These are phyloP conservation scores for Heptranchias perlo DNA, from an alignment of 2,113 vertebrate genomes.

Conservation along the genomic window DNA sequence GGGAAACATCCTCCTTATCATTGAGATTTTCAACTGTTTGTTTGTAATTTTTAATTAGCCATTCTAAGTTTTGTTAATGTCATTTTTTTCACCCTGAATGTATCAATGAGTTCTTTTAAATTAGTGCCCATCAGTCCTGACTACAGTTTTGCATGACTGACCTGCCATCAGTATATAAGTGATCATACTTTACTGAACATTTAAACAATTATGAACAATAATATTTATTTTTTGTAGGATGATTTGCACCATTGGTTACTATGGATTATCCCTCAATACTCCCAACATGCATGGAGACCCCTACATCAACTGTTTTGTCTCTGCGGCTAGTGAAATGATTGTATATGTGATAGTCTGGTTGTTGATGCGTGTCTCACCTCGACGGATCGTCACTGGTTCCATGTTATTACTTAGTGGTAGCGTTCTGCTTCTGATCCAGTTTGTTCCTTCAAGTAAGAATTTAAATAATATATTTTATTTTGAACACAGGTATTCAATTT, in stretches of 20 bases:
- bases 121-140: neutral
- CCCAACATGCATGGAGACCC: constrained; percentile 74
- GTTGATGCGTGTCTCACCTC: constrained; percentile 62
- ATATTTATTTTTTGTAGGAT: constrained; percentile 61
- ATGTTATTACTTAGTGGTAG: constrained; percentile 69
- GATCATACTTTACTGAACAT: neutral
- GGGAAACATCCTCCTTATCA: neutral
- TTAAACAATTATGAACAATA: neutral
- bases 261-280: constrained; percentile 80
- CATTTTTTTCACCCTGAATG: neutral
- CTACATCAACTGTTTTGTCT: constrained; percentile 79
- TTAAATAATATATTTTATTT: neutral
- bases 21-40: neutral
- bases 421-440: constrained; percentile 71
- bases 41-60: neutral
- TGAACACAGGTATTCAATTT: neutral
- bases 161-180: neutral
- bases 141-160: neutral
- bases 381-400: constrained; percentile 66
- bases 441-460: constrained; percentile 74
- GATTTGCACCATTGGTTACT: constrained; percentile 73
- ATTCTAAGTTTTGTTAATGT: neutral
- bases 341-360: constrained; percentile 76
- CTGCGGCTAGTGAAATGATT: constrained; percentile 73
- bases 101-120: neutral